Conservation (phyloP, 2,797 vertebrate genomes). For the Ataeniobius toweri region DNA sequence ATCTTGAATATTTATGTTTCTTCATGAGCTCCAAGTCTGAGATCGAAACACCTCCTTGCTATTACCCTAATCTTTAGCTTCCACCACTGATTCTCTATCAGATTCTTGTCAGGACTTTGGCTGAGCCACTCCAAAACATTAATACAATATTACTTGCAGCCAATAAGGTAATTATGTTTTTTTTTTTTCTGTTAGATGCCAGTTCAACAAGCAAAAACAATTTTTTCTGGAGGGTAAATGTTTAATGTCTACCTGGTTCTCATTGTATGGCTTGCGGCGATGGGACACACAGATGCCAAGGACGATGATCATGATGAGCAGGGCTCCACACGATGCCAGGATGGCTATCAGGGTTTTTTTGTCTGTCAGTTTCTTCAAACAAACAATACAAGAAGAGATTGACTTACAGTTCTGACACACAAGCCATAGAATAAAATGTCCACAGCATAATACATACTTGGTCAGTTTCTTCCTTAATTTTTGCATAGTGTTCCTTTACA, state of each 20-base stretch:
- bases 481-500: constrained; percentile 36
- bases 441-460: constrained; percentile 21
- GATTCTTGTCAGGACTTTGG: too few species aligned
- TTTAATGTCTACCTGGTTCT: constrained; percentile 69
- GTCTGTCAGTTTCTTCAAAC: constrained; percentile 43
- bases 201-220: not conserved
- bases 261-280: constrained; percentile 74
- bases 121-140: too few species aligned
- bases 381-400: constrained; percentile 3
- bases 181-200: not conserved
- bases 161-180: not conserved
- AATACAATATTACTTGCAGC: not conserved
- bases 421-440: not conserved
- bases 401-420: not conserved
- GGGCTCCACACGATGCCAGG: constrained; percentile 75
- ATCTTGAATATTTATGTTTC: too few species aligned
- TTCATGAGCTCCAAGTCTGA: too few species aligned
- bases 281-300: constrained; percentile 69
- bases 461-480: constrained; percentile 37
- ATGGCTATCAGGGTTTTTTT: constrained; percentile 74
- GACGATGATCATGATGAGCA: constrained; percentile 77
- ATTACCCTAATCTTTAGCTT: too few species aligned
- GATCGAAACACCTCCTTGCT: too few species aligned
- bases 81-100: too few species aligned
- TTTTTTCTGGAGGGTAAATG: not conserved